These are phyloP conservation scores for Ophraella communa DNA, from an alignment of 2,888 invertebrate genomes.

Conservation along the genomic window DNA sequence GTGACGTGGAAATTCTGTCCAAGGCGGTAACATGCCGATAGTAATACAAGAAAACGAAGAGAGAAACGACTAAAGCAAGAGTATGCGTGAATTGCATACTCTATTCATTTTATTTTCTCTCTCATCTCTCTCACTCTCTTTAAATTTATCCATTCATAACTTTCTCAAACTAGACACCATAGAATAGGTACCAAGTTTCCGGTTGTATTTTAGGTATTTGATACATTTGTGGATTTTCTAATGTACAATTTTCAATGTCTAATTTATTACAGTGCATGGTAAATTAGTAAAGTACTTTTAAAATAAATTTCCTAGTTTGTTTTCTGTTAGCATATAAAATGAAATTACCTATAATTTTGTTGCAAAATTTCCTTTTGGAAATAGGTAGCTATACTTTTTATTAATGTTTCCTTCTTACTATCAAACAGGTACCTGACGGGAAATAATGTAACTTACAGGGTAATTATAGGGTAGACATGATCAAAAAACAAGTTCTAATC, in stretches of 20 bases:
- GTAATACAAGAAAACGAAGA: slow-evolving; percentile 18
- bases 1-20: not conserved
- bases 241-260: not conserved
- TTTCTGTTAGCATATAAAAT: too few species aligned
- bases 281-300: too few species aligned
- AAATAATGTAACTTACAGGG: too few species aligned
- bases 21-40: slow-evolving; percentile 37
- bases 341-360: too few species aligned
- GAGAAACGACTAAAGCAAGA: slow-evolving; percentile 26
- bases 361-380: too few species aligned
- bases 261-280: too few species aligned
- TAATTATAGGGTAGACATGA: too few species aligned
- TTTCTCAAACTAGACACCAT: slow-evolving; percentile 32
- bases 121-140: slow-evolving; percentile 31
- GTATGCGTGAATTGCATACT: slow-evolving; percentile 42
- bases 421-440: too few species aligned
- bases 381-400: too few species aligned
- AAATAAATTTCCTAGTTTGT: too few species aligned
- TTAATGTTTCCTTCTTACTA: too few species aligned
- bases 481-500: slow-evolving; percentile 34
- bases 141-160: slow-evolving; percentile 7
- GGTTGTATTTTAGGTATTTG: slow-evolving; percentile 13
- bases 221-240: slow-evolving; percentile 10
- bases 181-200: slow-evolving; percentile 34
- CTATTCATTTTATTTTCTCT: slow-evolving; percentile 33